Percentiles rank a stretch among this genome's conserved stretches.
Conservation (phyloP, 53 echinoderm and acorn worm species). For the Glandiceps talaboti region DNA sequence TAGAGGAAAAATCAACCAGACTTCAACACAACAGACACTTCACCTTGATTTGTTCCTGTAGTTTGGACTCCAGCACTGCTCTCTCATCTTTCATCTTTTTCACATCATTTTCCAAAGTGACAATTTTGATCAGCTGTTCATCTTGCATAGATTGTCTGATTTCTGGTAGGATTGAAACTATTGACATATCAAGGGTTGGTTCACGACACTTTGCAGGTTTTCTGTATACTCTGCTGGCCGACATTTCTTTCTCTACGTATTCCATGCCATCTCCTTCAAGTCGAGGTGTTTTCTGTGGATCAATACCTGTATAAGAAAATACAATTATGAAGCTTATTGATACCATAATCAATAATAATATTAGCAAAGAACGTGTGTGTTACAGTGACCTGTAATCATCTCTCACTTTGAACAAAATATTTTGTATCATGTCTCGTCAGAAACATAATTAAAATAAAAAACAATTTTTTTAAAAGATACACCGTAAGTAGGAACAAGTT, state of each 20-base stretch:
- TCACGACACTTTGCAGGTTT: neutral
- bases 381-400: no score
- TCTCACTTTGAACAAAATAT: no score
- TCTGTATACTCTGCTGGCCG: no score
- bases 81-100: slow-evolving; percentile 22
- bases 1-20: no score
- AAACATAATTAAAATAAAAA: no score
- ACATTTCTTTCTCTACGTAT: neutral
- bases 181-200: neutral
- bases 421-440: no score
- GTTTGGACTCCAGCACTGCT: slow-evolving; percentile 30
- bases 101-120: slow-evolving; percentile 16
- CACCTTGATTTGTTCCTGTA: slow-evolving; percentile 55
- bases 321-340: no score
- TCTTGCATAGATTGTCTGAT: neutral
- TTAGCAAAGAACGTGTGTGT: no score
- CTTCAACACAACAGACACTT: no score
- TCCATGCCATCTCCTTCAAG: neutral
- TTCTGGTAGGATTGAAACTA: neutral
- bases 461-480: no score
- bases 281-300: neutral
- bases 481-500: no score
- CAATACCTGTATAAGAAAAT: neutral
- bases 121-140: neutral
- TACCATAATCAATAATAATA: no score